Evolutionary conservation across 2,113 vertebrate genomes (phyloP), one percentile per base, ranked within the genome.

Genomic region (Microtus oregoni): DNA sequence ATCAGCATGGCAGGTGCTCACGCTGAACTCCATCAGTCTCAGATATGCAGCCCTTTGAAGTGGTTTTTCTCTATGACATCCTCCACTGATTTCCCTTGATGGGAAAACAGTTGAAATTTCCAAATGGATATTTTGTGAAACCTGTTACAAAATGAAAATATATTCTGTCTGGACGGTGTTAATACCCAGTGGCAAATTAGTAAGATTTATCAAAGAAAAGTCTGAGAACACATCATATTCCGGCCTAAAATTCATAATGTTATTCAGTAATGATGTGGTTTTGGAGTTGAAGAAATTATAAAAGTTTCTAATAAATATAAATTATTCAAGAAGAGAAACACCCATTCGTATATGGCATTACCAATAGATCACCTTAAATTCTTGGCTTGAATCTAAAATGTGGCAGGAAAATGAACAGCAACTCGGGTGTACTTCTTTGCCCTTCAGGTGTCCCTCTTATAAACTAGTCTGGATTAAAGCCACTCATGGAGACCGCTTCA

Each of bases 61-160:
- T 68, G 0, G 7, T 13, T 89, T 97, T 96, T 76, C n/a, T 91
- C 8, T 14, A 52, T 12, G 95, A 95, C 5, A 94, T 88, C 73
- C 63, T 70, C 5, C 12, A 95, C 11, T 93, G 92, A 94, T 96
- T 79, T 63, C 91, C 88, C 41, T 89, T 89, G 75, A 26, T 72
- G 20, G 65, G 3, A 91, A 41, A 94, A 50, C 44, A 88, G 30
- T 61, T 77, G 67, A 78, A 72, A 85, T 41, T 90, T 95, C 61
- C 81, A 88, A 88, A 9, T 94, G 15, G 58, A 91, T 4, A 58
- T 58, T 96, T 89, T 94, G 17, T 90, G 87, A 89, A 94, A 70
- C 15, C 24, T 89, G 76, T 91, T 47, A 94, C 47, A 47, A 44
- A 58, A 52, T 30, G 4, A 85, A 90, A 70, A 35, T 83, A 86